Percentiles rank a stretch among this genome's conserved stretches.
These are phyloP conservation scores for Stenoptilia bipunctidactyla DNA, from an alignment of 2,888 invertebrate genomes.

Conservation along the genomic window DNA sequence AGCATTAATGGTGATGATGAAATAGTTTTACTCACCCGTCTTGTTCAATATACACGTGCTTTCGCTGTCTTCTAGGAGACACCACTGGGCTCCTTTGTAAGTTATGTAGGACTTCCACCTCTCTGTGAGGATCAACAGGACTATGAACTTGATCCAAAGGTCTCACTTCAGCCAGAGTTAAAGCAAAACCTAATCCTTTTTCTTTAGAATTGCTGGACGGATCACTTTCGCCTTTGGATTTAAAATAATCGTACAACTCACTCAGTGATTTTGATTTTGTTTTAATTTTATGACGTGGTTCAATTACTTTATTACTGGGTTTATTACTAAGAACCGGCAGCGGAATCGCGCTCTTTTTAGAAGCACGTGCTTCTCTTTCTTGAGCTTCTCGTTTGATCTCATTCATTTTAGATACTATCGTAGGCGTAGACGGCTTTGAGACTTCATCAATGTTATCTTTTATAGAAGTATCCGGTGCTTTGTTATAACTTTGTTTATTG, in stretches of 20 bases:
- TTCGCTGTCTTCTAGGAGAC: slow-evolving; percentile 64
- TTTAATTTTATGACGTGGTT: slow-evolving; percentile 29
- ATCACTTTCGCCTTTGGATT: slow-evolving; percentile 38
- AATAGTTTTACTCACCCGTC: slow-evolving; percentile 51
- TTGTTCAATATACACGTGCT: slow-evolving; percentile 45
- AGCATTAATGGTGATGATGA: no score
- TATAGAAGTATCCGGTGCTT: slow-evolving; percentile 15
- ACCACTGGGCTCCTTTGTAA: slow-evolving; percentile 74
- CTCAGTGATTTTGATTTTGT: slow-evolving; percentile 61
- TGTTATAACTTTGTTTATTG: slow-evolving; percentile 17
- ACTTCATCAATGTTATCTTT: slow-evolving; percentile 29
- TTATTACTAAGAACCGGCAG: slow-evolving; percentile 48
- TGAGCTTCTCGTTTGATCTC: slow-evolving; percentile 42
- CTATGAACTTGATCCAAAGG: slow-evolving; percentile 54
- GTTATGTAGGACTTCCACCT: slow-evolving; percentile 78
- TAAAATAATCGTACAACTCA: slow-evolving; percentile 61
- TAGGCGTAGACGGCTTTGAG: slow-evolving; percentile 27
- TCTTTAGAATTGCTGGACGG: slow-evolving; percentile 28
- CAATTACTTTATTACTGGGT: slow-evolving; percentile 3
- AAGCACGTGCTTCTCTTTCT: slow-evolving; percentile 27
- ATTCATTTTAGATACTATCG: slow-evolving; percentile 36
- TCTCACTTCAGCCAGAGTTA: slow-evolving; percentile 42
- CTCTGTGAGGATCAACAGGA: slow-evolving; percentile 71
- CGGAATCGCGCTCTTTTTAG: slow-evolving; percentile 53
- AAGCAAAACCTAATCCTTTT: slow-evolving; percentile 39